Evolutionary conservation across 2,888 invertebrate genomes (phyloP), one percentile per base, ranked within the genome.

Genomic region (Ametastegia equiseti): DNA sequence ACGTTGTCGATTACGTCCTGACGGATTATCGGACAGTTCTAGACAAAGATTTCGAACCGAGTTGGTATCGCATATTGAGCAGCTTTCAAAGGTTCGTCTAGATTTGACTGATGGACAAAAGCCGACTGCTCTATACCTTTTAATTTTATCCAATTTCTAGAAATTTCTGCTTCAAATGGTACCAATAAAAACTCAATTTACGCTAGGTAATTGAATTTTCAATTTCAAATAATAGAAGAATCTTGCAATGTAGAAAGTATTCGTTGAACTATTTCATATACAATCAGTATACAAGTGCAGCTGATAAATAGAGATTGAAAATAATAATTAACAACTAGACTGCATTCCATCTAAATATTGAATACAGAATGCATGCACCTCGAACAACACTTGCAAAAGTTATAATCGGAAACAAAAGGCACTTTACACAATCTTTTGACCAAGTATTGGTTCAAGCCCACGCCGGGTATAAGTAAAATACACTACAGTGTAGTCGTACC

Each of bases 131-230:
- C n/a, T n/a, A n/a, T n/a, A 3, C 30, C 33, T 7, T 15, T 30
- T 50, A 33, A 50, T 50, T 73, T 50, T 33, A n/a, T 47, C n/a
- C 15, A 27, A 50, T 73, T 50, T 71, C 42, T 23, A 45, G 5
- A 5, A 47, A 39, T 50, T 50, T 50, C 50, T 33, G 15, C 42
- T 47, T 15, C 27, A 45, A 11, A 9, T 45, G 23, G 6, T 45
- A 11, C 33, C 30, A 47, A 73, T 73, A n/a, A 30, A 73, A 50
- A 73, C 33, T 50, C 50, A 73, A 73, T 73, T 50, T 50, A n/a
- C 47, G 2, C 50, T n/a, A n/a, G 5, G 50, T 33, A 33, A 50
- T 50, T 47, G 30, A 45, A 30, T 71, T 71, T 30, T 9, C 30
- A 71, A n/a, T 71, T 47, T 11, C 23, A 71, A 45, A 23, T 11